Base-by-base conservation (phyloP, 2,113 vertebrate species). In the Butorides virescens region DNA sequence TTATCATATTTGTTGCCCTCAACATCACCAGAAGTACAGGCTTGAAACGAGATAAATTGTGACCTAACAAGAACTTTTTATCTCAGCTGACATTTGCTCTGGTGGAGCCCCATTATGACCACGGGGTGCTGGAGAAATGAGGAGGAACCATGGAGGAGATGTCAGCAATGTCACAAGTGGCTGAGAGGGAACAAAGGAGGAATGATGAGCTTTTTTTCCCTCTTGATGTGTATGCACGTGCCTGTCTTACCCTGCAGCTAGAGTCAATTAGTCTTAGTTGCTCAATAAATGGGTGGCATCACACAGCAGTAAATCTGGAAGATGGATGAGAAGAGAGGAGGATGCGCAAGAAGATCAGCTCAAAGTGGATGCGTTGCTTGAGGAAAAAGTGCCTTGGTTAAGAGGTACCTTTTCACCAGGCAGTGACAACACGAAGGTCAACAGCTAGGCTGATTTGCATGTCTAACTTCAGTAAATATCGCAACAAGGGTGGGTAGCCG, bases 91-190 rank as follows among this genome's bases (percentile, higher is more conserved):
- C 2, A 4, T 78, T 52, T 75, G 13, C 55, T 32, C 13, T 21
- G 22, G 22, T n/a, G 32, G 70, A 80, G 7, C 0, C 9, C 11
- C 5, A 2, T 32, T 0, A 0, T 7, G 34, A 73, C 32, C 27
- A 34, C 11, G 15, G 12, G 9, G 21, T 0, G 0, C 9, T 55
- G 37, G 27, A 87, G 15, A 15, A 47, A 14, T 4, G 44, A 78
- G 15, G 5, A 82, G 13, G 52, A 91, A 30, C 20, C 10, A 3
- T 18, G 65, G 67, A 56, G 8, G 26, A 67, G 5, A 30, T 7
- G 32, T 5, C 46, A 90, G 15, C 17, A 46, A 11, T 49, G 36
- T 5, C 26, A 23, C 15, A 72, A 50, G 9, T 1, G 2, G 18
- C 15, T 44, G 23, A 67, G 34, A 32, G 15, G 39, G 27, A 86